Evolutionary conservation across 1,140 invertebrate genomes (phyloP), one percentile per base, ranked within the genome.

Genomic region (Trichonephila clavata): DNA sequence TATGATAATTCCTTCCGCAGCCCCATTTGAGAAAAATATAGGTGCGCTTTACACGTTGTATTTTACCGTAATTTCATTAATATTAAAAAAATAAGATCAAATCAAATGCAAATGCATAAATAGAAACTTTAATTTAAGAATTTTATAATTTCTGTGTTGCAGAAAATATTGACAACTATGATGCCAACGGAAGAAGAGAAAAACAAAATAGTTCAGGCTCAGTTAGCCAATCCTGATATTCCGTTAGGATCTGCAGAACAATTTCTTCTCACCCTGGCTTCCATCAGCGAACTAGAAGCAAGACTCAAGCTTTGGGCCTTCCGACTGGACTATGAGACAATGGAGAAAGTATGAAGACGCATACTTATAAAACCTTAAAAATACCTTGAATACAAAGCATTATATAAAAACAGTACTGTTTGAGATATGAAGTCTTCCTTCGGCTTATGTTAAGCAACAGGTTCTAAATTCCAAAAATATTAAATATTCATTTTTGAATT

Each of bases 201-300:
- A 95, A 97, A 97, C 16, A 98, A 98, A 96, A 99, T 99, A 95
- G 97, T 99, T 96, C 99, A 99, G 96, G 99, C 99, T 18, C 98
- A 98, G 96, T 97, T 97, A 95, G 97, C 98, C 43, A 99, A 99
- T 95, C 99, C 99, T 4, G 99, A 99, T 95, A 96, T 99, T 94
- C 99, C 99, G 27, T 96, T 99, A 90, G 99, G 99, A 93, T 99
- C 98, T 95, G 99, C 99, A 10, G 99, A 99, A 96, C 98, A 99
- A 96, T 99, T 99, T 96, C 97, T 99, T 16, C 96, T 99, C 24
- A 99, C 98, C 84, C 96, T 99, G 94, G 98, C 98, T 21, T 99
- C 99, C 39, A 99, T 99, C 94, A 99, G 98, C 63, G 99, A 99
- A 96, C 97, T 99, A 71, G 97, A 98, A 59, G 99, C 99, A 39